phyloP scores from a whole-genome alignment of 2,888 invertebrate genomes.

The Lamellibrachia columna region DNA sequence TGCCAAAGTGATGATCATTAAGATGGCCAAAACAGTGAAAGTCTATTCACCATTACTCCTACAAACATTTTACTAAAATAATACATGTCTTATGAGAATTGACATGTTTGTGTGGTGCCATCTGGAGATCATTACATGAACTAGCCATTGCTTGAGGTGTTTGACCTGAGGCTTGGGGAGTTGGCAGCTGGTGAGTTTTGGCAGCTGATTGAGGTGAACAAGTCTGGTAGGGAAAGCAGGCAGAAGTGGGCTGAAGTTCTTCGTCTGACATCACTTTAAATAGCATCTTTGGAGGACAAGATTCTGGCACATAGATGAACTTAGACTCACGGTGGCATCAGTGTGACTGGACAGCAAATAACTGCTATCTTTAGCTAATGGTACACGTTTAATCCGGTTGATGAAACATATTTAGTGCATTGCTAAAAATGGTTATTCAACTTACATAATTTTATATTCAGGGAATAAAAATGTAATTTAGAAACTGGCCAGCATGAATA shows the following conservation, averaged over 20 bases:
- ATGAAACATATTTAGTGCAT: background rate
- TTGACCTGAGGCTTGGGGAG: background rate
- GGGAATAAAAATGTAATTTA: background rate
- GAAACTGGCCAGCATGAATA: background rate
- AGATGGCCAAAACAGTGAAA: background rate
- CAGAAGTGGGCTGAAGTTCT: background rate
- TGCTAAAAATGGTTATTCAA: background rate
- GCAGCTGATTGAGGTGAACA: background rate
- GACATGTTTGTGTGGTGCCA: background rate
- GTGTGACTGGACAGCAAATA: background rate
- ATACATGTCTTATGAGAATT: background rate
- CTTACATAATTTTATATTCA: background rate
- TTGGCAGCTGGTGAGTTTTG: background rate
- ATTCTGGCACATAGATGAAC: background rate
- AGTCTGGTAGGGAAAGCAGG: background rate
- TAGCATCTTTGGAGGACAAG: background rate
- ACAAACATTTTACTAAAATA: background rate
- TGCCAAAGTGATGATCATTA: background rate
- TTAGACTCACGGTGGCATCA: background rate
- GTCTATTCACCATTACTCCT: background rate
- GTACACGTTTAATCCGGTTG: background rate
- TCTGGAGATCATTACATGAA: slow-evolving; percentile 10
- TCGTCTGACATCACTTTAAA: background rate
- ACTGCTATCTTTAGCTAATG: background rate
- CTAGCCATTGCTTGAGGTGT: background rate